These are phyloP conservation scores for Anastatus disparis DNA, from an alignment of 1,140 invertebrate species.

Conservation along the genomic window DNA sequence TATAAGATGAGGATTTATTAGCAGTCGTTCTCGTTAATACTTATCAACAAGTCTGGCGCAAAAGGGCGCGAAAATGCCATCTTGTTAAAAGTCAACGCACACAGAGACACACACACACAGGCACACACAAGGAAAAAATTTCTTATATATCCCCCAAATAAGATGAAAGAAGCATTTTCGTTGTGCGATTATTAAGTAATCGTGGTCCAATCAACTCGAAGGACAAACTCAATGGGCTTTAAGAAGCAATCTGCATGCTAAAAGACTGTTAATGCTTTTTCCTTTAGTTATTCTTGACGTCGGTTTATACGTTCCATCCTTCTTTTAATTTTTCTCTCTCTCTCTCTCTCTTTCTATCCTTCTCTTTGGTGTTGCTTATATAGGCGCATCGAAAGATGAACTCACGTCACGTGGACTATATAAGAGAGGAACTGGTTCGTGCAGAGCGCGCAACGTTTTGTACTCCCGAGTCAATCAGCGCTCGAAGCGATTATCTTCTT, in stretches of 20 bases:
- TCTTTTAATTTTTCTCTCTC: no score
- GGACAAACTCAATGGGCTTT: conserved; percentile 52
- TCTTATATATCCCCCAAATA: no score
- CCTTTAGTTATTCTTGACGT: conserved; percentile 55
- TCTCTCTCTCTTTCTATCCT: conserved; percentile 22
- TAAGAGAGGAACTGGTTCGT: conserved; percentile 49
- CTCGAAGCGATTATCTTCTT: neutral
- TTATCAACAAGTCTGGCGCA: neutral
- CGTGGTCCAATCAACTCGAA: conserved; percentile 61
- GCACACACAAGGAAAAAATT: no score
- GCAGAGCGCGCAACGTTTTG: conserved; percentile 45
- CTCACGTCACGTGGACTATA: conserved; percentile 32
- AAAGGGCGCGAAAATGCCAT: neutral
- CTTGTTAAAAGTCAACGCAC: neutral
- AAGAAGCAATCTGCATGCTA: conserved; percentile 66
- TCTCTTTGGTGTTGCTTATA: no score
- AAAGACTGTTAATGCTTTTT: conserved; percentile 65
- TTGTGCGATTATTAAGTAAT: conserved; percentile 59
- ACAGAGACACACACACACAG: no score
- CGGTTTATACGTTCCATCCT: conserved; percentile 40
- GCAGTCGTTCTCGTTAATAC: neutral
- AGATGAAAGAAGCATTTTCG: neutral
- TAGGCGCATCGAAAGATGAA: no score
- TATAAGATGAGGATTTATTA: no score
- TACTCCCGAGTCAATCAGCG: conserved; percentile 45